Base-by-base conservation (phyloP, 2,888 invertebrate genomes). In the Odontothrips loti region DNA sequence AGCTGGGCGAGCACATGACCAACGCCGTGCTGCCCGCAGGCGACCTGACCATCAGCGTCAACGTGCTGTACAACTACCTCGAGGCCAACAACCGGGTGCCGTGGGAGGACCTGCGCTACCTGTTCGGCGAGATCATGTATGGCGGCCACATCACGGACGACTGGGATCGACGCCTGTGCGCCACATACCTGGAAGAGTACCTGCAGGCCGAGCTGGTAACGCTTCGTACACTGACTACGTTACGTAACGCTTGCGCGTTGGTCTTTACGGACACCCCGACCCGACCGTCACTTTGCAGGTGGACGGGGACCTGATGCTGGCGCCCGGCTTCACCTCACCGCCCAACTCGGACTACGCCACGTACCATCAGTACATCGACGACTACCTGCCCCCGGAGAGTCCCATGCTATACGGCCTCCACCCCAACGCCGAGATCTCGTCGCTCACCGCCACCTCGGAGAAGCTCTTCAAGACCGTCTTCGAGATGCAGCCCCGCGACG, bases 91-190 rank as follows among this genome's bases (percentile, higher is more conserved):
- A 91, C 78, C 92, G 93, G 84, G 94, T 97, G 10, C 97, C 97
- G 0, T 98, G 96, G 96, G 97, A 97, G 87, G 97, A 98, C 88
- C 88, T 98, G 84, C 91, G 97, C 1, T 98, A 97, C 87, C 89
- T 98, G 29, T 97, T 98, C 86, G 98, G 97, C 0, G 97, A 98
- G 89, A 98, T 98, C 84, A 97, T 98, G 97, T 98, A 98, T 86
- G 97, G 97, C 0, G 98, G 98, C 0, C 98, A 98, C 86, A 97
- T 98, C 85, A 97, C 97, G 0, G 97, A 98, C 86, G 97, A 98
- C 87, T 97, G 97, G 96, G 97, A 98, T 87, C 89, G 97, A 79
- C 89, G 95, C 68, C 90, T 98, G 6, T 98, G 97, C 86, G 90
- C 93, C 80, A 95, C 94, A 0, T 96, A 95, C 88, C 89, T 98